Evolutionary conservation across 2,888 invertebrate genomes (phyloP).

Genomic region (Ypsolopha scabrella): DNA sequence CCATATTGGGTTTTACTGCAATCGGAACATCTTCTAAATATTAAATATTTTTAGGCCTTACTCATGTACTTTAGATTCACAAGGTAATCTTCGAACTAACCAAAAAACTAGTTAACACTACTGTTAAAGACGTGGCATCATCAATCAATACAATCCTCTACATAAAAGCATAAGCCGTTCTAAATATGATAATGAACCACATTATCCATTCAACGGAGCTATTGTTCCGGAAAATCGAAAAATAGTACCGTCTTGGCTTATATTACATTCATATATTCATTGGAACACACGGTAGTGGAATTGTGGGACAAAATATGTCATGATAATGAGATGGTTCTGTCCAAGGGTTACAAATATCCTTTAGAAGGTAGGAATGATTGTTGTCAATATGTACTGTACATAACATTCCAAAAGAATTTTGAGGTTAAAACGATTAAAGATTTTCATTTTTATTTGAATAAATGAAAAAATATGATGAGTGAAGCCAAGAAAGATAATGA

Average conservation of each 20-base stretch:
- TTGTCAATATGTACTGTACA: too few relatives aligned
- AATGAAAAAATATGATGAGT: too few relatives aligned
- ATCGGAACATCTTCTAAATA: background rate
- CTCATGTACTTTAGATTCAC: background rate
- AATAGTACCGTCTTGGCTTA: slow-evolving; percentile 37
- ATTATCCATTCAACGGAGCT: slow-evolving; percentile 41
- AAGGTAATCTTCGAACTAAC: background rate
- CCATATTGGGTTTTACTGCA: too few relatives aligned
- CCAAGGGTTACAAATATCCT: too few relatives aligned
- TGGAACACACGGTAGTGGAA: slow-evolving; percentile 20
- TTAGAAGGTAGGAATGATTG: too few relatives aligned
- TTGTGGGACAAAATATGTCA: background rate
- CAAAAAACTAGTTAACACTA: slow-evolving; percentile 1
- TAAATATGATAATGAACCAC: slow-evolving; percentile 34
- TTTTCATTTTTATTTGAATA: too few relatives aligned
- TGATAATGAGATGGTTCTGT: too few relatives aligned
- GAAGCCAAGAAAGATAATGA: too few relatives aligned
- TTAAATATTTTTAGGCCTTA: background rate
- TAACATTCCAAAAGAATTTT: too few relatives aligned
- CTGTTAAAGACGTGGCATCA: slow-evolving; percentile 10
- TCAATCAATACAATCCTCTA: slow-evolving; percentile 24
- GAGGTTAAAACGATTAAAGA: too few relatives aligned
- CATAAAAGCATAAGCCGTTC: slow-evolving; percentile 16
- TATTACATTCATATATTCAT: slow-evolving; percentile 60
- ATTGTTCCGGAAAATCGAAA: slow-evolving; percentile 66